Evolutionary conservation across 37 sponge, comb jelly and placozoan genomes (phyloP).

Genomic region (Diacarnus erythraeanus): DNA sequence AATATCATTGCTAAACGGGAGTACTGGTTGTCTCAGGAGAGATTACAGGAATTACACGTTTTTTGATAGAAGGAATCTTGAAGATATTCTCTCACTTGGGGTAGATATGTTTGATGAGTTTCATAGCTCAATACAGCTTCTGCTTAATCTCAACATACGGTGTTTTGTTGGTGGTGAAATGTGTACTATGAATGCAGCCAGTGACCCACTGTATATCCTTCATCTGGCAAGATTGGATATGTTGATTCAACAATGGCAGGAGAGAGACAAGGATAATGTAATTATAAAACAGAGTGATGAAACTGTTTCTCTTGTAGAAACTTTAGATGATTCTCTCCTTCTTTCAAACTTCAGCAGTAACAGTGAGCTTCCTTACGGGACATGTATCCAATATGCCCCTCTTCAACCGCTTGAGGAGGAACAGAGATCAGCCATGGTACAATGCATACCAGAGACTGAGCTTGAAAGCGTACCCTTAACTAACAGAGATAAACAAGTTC

Average conservation of each 20-base stretch:
- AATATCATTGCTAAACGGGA: not conserved
- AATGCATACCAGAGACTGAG: too few species aligned
- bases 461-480: too few species aligned
- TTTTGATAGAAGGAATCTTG: not conserved
- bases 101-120: constrained; percentile 24
- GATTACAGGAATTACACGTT: constrained; percentile 1
- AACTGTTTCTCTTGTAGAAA: constrained; percentile 30
- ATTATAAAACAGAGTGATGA: constrained; percentile 24
- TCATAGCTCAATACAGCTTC: constrained; percentile 12
- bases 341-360: constrained; percentile 47
- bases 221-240: constrained; percentile 46
- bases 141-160: constrained; percentile 19
- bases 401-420: too few species aligned
- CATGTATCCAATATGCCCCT: constrained; percentile 33
- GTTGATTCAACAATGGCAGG: constrained; percentile 61
- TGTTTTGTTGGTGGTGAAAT: constrained; percentile 70
- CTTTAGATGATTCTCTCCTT: constrained; percentile 33
- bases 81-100: constrained; percentile 27
- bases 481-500: too few species aligned
- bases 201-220: constrained; percentile 63
- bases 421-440: too few species aligned
- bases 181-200: constrained; percentile 52
- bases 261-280: not conserved
- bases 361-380: constrained; percentile 43
- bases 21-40: constrained; percentile 48